A percentile compares a stretch with the other conserved stretches of the same genome.
These are phyloP conservation scores for Puma concolor DNA, from an alignment of 2,113 vertebrate species.

Conservation along the genomic window DNA sequence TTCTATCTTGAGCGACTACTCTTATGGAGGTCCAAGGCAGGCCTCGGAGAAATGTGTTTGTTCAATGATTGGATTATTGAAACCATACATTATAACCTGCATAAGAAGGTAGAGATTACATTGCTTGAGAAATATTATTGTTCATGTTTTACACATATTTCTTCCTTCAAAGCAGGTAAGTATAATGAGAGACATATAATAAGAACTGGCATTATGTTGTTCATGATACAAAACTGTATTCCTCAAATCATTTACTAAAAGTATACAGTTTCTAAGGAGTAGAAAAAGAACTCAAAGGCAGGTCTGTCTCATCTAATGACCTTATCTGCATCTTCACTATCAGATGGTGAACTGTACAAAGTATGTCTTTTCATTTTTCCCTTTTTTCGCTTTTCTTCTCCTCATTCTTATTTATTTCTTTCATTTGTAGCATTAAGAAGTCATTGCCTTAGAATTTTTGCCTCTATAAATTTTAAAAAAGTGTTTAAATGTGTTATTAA, in stretches of 20 bases:
- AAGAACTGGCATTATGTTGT: neutral
- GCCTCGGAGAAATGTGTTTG: neutral
- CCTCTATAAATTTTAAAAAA: neutral
- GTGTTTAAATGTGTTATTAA: neutral
- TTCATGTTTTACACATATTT: neutral
- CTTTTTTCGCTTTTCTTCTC: neutral
- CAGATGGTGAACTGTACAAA: neutral
- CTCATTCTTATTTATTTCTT: neutral
- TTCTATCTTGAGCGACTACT: neutral
- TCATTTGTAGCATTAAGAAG: neutral
- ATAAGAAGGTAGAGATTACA: neutral
- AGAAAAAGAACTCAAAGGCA: neutral
- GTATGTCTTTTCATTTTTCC: neutral
- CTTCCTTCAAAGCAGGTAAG: neutral
- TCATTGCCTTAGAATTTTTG: neutral
- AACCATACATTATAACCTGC: neutral
- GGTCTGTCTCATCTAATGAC: neutral
- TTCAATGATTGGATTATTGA: neutral
- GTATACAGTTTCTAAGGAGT: neutral
- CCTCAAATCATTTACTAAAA: neutral
- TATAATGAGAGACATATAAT: neutral
- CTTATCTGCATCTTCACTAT: neutral
- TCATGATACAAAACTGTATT: neutral
- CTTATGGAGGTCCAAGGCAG: neutral
- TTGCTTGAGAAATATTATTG: neutral